Evolutionary conservation across 2,888 invertebrate genomes (phyloP), one percentile per base, ranked within the genome.

Genomic region (Seira musarum): DNA sequence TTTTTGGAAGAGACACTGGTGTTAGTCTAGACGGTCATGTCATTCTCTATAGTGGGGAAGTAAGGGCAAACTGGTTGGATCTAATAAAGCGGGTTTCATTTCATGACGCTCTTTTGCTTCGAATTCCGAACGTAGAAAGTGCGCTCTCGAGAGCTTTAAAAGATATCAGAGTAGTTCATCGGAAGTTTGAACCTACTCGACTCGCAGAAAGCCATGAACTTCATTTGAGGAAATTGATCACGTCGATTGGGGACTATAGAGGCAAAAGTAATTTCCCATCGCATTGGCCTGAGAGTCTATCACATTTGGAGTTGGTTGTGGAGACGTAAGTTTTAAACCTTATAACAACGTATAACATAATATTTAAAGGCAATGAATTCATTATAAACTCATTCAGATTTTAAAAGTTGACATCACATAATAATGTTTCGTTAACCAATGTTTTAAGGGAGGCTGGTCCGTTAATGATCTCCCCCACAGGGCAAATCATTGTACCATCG

Each of bases 361-460:
- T n/a, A n/a, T n/a, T n/a, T n/a, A n/a, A n/a, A n/a, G n/a, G n/a
- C n/a, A n/a, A n/a, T n/a, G n/a, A n/a, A n/a, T n/a, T n/a, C n/a
- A n/a, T n/a, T n/a, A n/a, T n/a, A n/a, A n/a, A n/a, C n/a, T n/a
- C n/a, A n/a, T n/a, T n/a, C n/a, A n/a, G n/a, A n/a, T n/a, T n/a
- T n/a, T n/a, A n/a, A n/a, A n/a, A n/a, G n/a, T n/a, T n/a, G n/a
- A n/a, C n/a, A n/a, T n/a, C n/a, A n/a, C n/a, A n/a, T n/a, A n/a
- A n/a, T n/a, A n/a, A n/a, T n/a, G n/a, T n/a, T n/a, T n/a, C n/a
- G n/a, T n/a, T n/a, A n/a, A n/a, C n/a, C n/a, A n/a, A n/a, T n/a
- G n/a, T n/a, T n/a, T n/a, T n/a, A 90, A 97, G 97, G 22, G 97
- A 96, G 89, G 95, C 97, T 2, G 97, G 97, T 0, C 97, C 97